Evolutionary conservation across 2,113 vertebrate genomes (phyloP).

Genomic region (Eira barbara): DNA sequence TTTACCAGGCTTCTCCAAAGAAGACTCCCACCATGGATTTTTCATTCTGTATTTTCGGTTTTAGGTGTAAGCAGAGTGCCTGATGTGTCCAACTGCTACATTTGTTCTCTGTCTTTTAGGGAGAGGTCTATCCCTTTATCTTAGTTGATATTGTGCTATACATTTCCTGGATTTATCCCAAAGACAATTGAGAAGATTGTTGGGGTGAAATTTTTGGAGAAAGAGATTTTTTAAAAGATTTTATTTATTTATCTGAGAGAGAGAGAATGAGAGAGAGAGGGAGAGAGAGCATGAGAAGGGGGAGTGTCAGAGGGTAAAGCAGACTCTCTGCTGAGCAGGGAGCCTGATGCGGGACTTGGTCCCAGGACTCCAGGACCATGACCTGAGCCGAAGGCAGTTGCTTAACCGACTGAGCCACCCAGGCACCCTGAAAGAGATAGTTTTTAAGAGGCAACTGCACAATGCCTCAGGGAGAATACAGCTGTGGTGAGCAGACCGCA

Average conservation of each 20-base stretch:
- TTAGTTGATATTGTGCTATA: not conserved
- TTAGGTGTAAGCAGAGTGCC: not conserved
- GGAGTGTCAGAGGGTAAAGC: too few species aligned
- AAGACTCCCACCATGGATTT: not conserved
- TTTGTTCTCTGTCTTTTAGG: fast-evolving
- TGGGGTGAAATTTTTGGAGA: not conserved
- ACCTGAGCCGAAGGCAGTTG: too few species aligned
- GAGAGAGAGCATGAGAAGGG: too few species aligned
- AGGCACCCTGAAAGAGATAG: too few species aligned
- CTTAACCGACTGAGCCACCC: too few species aligned
- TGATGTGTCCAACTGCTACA: too few species aligned
- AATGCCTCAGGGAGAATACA: not conserved
- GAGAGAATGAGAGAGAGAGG: too few species aligned
- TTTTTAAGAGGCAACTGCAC: not conserved
- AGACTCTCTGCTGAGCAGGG: too few species aligned
- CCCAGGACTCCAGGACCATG: too few species aligned
- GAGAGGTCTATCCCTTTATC: not conserved
- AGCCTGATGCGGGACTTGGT: too few species aligned
- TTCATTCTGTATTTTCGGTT: not conserved
- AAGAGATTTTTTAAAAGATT: too few species aligned
- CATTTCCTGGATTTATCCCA: not conserved
- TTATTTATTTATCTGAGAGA: too few species aligned
- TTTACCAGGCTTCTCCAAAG: not conserved
- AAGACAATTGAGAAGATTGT: not conserved
- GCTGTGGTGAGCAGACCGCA: not conserved